Percentiles rank a stretch among this genome's conserved stretches.
These are phyloP conservation scores for Drosophila neocordata DNA, from an alignment of 1,140 invertebrate genomes.

Conservation along the genomic window DNA sequence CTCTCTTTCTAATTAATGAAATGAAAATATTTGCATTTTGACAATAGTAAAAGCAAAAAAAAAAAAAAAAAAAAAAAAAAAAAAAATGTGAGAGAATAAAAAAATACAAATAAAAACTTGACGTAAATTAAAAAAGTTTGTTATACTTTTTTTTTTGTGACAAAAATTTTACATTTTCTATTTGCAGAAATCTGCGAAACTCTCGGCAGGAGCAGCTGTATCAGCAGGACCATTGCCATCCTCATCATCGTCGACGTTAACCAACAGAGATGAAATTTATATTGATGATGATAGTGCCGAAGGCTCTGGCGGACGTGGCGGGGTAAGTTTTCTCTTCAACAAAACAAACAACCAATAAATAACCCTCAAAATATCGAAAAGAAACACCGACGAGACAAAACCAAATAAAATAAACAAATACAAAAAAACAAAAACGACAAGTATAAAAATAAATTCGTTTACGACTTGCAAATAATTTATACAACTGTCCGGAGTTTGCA, in stretches of 20 bases:
- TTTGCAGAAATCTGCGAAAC: slow-evolving; percentile 77
- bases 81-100: background rate
- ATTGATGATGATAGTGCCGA: slow-evolving; percentile 83
- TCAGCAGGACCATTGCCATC: slow-evolving; percentile 36
- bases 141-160: slow-evolving; percentile 7
- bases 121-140: slow-evolving; percentile 72
- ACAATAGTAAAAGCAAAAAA: slow-evolving; percentile 23
- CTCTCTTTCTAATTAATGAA: slow-evolving; percentile 61
- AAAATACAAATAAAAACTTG: slow-evolving; percentile 28
- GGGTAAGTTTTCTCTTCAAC: slow-evolving; percentile 73
- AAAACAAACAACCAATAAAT: slow-evolving; percentile 26
- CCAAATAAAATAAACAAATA: background rate
- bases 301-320: slow-evolving; percentile 83
- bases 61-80: slow-evolving; percentile 18
- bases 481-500: background rate
- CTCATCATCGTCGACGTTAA: slow-evolving; percentile 39
- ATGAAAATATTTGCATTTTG: slow-evolving; percentile 69
- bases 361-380: slow-evolving; percentile 20
- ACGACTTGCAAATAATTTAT: slow-evolving; percentile 3
- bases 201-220: slow-evolving; percentile 45
- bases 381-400: slow-evolving; percentile 1
- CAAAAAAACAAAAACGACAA: too few relatives aligned
- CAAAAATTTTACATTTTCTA: slow-evolving; percentile 19
- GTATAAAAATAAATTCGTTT: background rate
- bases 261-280: slow-evolving; percentile 81